A percentile compares a stretch with the other conserved stretches of the same genome.
Evolutionary conservation across 2,888 invertebrate genomes (phyloP).

Genomic region (Ochropacha duplaris): DNA sequence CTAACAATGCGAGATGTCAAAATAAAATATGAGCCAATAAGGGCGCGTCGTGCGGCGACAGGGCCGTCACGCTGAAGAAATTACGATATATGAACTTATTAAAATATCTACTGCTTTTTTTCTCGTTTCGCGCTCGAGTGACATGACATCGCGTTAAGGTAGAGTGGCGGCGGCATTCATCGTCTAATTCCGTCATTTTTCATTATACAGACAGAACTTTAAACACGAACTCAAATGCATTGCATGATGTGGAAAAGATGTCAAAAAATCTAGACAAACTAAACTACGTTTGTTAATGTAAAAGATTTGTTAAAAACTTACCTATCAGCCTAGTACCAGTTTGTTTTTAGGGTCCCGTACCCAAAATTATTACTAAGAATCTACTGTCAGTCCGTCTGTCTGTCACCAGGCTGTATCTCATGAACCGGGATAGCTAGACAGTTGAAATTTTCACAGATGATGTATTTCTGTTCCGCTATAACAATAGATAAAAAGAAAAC

Average conservation of each 20-base stretch:
- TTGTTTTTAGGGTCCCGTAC: no score
- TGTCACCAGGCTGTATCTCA: no score
- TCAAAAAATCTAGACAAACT: no score
- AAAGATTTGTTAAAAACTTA: no score
- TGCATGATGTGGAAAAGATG: background rate
- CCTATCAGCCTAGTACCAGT: no score
- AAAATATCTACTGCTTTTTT: slow-evolving; percentile 70
- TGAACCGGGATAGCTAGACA: no score
- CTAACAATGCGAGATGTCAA: slow-evolving; percentile 65
- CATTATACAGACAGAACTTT: background rate
- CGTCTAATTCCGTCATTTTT: slow-evolving; percentile 1
- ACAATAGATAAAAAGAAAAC: no score
- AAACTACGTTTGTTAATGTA: no score
- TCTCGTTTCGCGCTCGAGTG: slow-evolving; percentile 71
- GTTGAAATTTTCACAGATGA: no score
- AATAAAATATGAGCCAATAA: slow-evolving; percentile 81
- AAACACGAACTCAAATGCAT: background rate
- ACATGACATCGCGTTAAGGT: slow-evolving; percentile 49
- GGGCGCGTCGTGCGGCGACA: slow-evolving; percentile 65
- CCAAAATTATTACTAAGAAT: no score
- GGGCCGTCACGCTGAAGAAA: slow-evolving; percentile 71
- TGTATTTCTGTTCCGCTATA: no score
- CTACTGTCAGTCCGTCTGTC: no score
- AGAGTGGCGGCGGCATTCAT: slow-evolving; percentile 43
- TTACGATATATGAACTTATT: slow-evolving; percentile 79